Percentiles rank a stretch among this genome's conserved stretches.
Conservation (phyloP, 2,888 invertebrate genomes). For the Hypena proboscidalis region DNA sequence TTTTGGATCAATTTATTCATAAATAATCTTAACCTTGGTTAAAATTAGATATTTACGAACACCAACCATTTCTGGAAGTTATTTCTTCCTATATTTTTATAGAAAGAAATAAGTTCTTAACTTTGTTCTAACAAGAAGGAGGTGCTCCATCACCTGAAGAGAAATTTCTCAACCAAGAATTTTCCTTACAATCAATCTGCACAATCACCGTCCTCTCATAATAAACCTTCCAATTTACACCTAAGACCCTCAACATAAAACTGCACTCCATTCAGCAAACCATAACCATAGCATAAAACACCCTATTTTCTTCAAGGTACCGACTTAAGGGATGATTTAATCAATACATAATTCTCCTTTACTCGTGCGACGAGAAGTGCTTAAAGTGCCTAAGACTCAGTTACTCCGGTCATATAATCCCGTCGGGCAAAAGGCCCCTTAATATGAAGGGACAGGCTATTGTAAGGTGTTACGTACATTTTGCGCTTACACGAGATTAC, state of each 20-base stretch:
- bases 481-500: constrained; percentile 70
- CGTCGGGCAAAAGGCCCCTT: constrained; percentile 48
- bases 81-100: no score
- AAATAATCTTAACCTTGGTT: no score
- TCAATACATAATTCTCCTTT: constrained; percentile 55
- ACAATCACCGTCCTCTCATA: background rate
- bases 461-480: constrained; percentile 72
- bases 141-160: no score
- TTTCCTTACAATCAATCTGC: no score
- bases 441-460: constrained; percentile 66
- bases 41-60: no score
- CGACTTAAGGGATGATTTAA: constrained; percentile 43
- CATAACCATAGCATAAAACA: constrained; percentile 6
- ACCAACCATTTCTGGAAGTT: no score
- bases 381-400: constrained; percentile 54
- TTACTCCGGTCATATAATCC: constrained; percentile 65
- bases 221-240: background rate
- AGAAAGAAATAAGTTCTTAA: no score
- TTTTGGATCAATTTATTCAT: no score
- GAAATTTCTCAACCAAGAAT: no score
- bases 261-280: background rate
- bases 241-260: background rate
- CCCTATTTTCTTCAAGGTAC: constrained; percentile 16
- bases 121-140: no score
- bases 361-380: constrained; percentile 47